Percentiles rank a stretch among this genome's conserved stretches.
Evolutionary conservation across 2,113 vertebrate genomes (phyloP).

Genomic region (Tychaedon coryphoeus): DNA sequence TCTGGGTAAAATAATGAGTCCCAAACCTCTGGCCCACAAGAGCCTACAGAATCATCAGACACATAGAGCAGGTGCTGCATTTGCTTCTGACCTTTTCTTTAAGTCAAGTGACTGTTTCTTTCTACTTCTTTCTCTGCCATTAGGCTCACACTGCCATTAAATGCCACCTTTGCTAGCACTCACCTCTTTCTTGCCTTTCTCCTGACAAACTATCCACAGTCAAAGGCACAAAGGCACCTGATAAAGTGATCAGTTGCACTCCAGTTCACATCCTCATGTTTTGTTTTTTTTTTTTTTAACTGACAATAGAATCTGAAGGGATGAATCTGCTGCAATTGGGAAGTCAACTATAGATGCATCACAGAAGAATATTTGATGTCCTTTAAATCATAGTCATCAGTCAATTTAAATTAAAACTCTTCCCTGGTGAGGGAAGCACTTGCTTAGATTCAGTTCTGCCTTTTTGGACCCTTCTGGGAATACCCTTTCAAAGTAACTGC

Average conservation of each 20-base stretch:
- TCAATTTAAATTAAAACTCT: not conserved
- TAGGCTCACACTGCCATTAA: not conserved
- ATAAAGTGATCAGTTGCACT: not conserved
- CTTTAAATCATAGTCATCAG: not conserved
- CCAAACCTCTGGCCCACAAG: not conserved
- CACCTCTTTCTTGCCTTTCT: not conserved
- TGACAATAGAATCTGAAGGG: not conserved
- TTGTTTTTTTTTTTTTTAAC: not conserved
- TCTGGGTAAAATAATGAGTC: not conserved
- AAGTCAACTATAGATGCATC: not conserved
- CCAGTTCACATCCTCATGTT: not conserved
- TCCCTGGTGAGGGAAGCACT: not conserved
- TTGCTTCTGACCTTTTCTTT: not conserved
- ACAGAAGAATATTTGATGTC: not conserved
- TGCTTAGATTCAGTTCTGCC: not conserved
- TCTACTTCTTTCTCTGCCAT: not conserved
- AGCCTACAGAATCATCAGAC: not conserved
- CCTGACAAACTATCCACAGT: not conserved
- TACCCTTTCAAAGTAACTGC: not conserved
- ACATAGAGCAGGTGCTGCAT: accelerated
- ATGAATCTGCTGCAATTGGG: not conserved
- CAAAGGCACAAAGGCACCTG: not conserved
- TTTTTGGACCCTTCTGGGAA: not conserved
- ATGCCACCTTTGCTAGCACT: not conserved
- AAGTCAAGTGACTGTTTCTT: not conserved